Evolutionary conservation across 2,888 invertebrate species (phyloP), one percentile per base, ranked within the genome.

Genomic region (Aleiodes leptofemur): DNA sequence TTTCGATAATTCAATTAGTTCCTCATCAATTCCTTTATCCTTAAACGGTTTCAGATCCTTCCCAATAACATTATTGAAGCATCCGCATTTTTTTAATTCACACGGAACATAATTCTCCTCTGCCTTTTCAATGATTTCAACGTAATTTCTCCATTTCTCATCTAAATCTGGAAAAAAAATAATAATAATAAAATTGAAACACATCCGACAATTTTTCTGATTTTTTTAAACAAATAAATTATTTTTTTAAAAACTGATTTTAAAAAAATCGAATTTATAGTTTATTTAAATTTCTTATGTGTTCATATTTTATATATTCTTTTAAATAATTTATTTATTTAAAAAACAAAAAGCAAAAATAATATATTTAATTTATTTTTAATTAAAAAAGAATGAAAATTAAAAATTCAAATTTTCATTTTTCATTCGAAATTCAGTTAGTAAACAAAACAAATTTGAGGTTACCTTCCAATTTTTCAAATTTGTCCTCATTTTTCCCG

Each of bases 31-130:
- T 57, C 97, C 97, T 59, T 87, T 85, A 82, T 92, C 90, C 80
- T 91, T 90, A 89, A 95, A 98, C 6, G 93, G 91, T 71, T 89
- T 89, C 72, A 98, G 90, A 88, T 97, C 96, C 34, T 91, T 89
- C 11, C 91, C 88, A 73, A 97, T 93, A 6, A 94, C 92, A 82
- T 91, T 86, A 73, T 88, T 87, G 85, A 93, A 92, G 84, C 96
- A 96, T 69, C 90, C 91, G 86, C 95, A 95, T 79, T 93, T 93
- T 9, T 85, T 86, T 31, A 83, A 86, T 69, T 91, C 88, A 86
- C 94, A 95, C 9, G 93, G 91, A 73, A 86, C 82, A 84, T 93
- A 93, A 7, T 89, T 84, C 29, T 73, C 43, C 29, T 87, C 83
- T 0, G 94, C 93, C 14, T 88, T 82, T 69, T 91, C 84, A 74